These are phyloP conservation scores for Nephrotoma guestfalica DNA, from an alignment of 2,888 invertebrate species.

Conservation along the genomic window DNA sequence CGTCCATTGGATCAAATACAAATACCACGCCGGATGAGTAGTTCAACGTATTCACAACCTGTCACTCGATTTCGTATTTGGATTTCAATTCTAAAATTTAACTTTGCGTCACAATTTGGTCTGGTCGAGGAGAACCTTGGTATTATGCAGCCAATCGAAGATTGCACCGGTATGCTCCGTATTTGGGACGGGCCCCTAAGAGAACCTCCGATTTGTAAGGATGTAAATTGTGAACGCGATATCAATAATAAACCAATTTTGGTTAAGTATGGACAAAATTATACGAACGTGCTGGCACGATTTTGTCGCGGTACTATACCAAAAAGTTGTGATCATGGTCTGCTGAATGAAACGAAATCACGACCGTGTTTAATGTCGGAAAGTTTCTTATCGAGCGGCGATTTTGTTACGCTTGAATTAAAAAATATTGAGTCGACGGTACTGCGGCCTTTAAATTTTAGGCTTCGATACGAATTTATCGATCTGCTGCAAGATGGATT, in stretches of 20 bases:
- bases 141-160: slow-evolving; percentile 44
- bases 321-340: slow-evolving; percentile 67
- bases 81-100: slow-evolving; percentile 76
- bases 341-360: slow-evolving; percentile 41
- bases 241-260: slow-evolving; percentile 19
- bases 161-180: slow-evolving; percentile 69
- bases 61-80: slow-evolving; percentile 63
- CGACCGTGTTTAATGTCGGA: slow-evolving; percentile 68
- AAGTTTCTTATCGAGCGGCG: slow-evolving; percentile 69
- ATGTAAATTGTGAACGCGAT: slow-evolving; percentile 47
- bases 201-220: slow-evolving; percentile 61
- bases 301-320: slow-evolving; percentile 73
- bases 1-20: slow-evolving; percentile 38
- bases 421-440: slow-evolving; percentile 71
- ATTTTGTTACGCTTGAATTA: slow-evolving; percentile 65
- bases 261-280: slow-evolving; percentile 46
- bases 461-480: slow-evolving; percentile 77
- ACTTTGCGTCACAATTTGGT: slow-evolving; percentile 51
- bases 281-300: slow-evolving; percentile 59
- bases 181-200: slow-evolving; percentile 77
- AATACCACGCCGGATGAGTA: slow-evolving; percentile 37
- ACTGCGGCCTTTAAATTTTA: slow-evolving; percentile 69
- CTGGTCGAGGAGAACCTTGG: slow-evolving; percentile 28
- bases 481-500: slow-evolving; percentile 76
- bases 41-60: slow-evolving; percentile 35